Base-by-base conservation (phyloP, 2,888 invertebrate species). In the Gerris lacustris region DNA sequence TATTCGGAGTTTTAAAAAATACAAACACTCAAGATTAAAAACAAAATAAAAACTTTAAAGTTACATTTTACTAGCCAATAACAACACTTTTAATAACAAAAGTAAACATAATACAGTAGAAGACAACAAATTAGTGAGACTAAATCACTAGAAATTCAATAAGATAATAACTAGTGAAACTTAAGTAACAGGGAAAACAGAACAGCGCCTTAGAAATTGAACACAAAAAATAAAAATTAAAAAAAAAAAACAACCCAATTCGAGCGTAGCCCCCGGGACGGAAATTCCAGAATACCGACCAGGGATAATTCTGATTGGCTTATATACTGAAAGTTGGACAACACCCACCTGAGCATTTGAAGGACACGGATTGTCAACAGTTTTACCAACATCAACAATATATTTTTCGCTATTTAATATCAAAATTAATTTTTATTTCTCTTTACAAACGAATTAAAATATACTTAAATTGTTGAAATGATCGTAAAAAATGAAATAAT, bases 271-370 rank as follows among this genome's bases (percentile, higher is more conserved):
- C 55, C 55, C 15, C 55, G 15, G 55, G 55, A 55, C 55, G 55
- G 55, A 55, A 55, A 55, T 55, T 55, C 55, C 55, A 55, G 55
- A 55, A 55, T 15, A 55, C 15, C 55, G 15, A 55, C 9, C 9
- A 11, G 2, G 15, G 55, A 55, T 11, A 11, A 18, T 64, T 17
- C 17, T 64, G 64, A 64, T 64, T 64, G 11, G 64, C 11, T 64
- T 18, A 9, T 9, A n/a, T 64, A 9, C 11, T n/a, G 18, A 64
- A 64, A 64, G 64, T 64, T n/a, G 64, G 64, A 64, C 64, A n/a
- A 18, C 64, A 64, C 64, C 64, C 64, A 64, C 64, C 64, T 64
- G 64, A 55, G 55, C 55, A 55, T 55, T 55, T 55, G 55, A 55
- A 55, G 15, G 15, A 55, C 55, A 55, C 15, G 15, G 55, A 55